Base-by-base conservation (phyloP, 37 sponge, comb jelly and placozoan genomes). In the Ephydatia muelleri region DNA sequence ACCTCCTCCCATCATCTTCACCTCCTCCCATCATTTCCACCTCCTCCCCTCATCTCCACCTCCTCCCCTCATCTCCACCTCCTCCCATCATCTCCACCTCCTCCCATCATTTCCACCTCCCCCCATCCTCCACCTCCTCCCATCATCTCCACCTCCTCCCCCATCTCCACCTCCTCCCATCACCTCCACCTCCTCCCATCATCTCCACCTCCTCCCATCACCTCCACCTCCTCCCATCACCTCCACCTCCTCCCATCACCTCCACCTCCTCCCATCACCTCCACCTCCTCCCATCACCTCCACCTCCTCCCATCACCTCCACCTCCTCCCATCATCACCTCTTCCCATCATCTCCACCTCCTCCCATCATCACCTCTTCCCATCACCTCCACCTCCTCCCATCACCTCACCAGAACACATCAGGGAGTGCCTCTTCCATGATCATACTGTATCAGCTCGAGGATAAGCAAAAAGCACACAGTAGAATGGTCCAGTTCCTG, bases 401-500 rank as follows among this genome's bases (percentile, higher is more conserved):
- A 26, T 6, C 40, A 28, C 16, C 28, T 43, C 77, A 0, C 65
- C 26, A 23, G 73, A 47, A 19, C 27, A n/a, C 70, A 65, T 69
- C 40, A 5, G 83, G 40, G 25, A 29, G 3, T 22, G 27, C 76
- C 76, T 49, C 71, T 22, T 92, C 93, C 6, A 65, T 88, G 38
- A 93, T 96, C 49, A 82, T 93, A 26, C 81, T 88, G 70, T 91
- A 96, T 34, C 94, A 92, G 68, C 70, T 96, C 30, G 83, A 96
- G 84, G 83, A 93, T 72, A 96, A 96, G 68, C 76, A 87, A 69
- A 40, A 77, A 11, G 94, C 94, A 19, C 96, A 96, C 80, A 49
- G 26, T 39, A 67, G 75, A 75, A 2, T 90, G 79, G 8, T 91
- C 38, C 80, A 88, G 76, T 96, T 93, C 77, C 49, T 96, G 39